phyloP scores from a whole-genome alignment of 1,140 invertebrate genomes.

The Metopolophium dirhodum region DNA sequence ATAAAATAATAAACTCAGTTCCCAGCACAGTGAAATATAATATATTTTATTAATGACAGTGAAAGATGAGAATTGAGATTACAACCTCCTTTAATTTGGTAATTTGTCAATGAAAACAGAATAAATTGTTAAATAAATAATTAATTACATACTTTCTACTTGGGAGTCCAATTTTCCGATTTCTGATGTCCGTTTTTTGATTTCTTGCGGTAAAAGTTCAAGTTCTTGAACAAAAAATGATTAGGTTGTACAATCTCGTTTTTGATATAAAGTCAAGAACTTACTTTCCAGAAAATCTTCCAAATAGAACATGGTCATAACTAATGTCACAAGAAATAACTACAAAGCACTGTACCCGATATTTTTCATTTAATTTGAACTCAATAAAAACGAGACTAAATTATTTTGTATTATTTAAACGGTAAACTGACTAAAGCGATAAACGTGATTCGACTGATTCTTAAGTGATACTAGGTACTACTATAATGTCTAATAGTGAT shows the following conservation, averaged over 20 bases:
- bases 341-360: neutral
- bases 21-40: neutral
- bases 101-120: neutral
- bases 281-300: slow-evolving; percentile 12
- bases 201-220: slow-evolving; percentile 95
- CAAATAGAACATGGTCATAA: neutral
- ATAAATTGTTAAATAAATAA: neutral
- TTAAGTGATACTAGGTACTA: neutral
- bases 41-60: neutral
- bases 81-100: neutral
- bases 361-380: neutral
- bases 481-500: neutral
- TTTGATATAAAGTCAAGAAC: neutral
- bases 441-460: neutral
- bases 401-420: neutral
- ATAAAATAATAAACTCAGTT: neutral
- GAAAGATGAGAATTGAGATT: neutral
- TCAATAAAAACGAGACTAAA: neutral
- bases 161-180: slow-evolving; percentile 97
- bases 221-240: slow-evolving; percentile 78
- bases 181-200: slow-evolving; percentile 94
- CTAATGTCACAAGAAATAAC: neutral
- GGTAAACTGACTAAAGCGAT: neutral
- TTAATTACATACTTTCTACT: slow-evolving; percentile 70
- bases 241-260: neutral